Evolutionary conservation across 2,797 vertebrate genomes (phyloP).

Genomic region (Apogon hyalosoma): DNA sequence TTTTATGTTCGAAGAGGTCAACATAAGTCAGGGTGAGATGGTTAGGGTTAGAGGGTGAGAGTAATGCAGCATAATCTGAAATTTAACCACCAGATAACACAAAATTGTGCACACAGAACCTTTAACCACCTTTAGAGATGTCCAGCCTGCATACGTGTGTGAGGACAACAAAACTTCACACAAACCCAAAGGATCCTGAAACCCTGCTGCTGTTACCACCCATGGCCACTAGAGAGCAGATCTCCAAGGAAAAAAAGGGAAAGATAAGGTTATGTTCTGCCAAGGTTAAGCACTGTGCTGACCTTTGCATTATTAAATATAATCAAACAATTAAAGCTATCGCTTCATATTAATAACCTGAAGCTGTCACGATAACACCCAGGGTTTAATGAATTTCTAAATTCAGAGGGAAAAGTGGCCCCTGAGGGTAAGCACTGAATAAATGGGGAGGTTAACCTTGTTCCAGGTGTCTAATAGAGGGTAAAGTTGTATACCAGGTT

Average conservation of each 20-base stretch:
- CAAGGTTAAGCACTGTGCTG: conserved; percentile 63
- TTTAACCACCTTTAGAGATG: neutral
- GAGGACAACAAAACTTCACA: conserved; percentile 46
- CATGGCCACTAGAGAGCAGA: conserved; percentile 74
- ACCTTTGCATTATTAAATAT: conserved; percentile 70
- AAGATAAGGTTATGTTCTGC: conserved; percentile 4
- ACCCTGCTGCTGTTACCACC: conserved; percentile 14
- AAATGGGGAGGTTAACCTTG: conserved; percentile 58
- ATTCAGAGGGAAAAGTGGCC: conserved; percentile 49
- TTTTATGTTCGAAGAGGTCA: too few species aligned
- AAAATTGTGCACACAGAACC: too few species aligned
- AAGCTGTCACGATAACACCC: conserved; percentile 39
- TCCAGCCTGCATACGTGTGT: conserved; percentile 11
- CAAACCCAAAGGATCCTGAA: conserved; percentile 1
- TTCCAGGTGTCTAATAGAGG: conserved; percentile 46
- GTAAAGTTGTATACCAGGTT: conserved; percentile 34
- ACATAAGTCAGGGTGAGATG: too few species aligned
- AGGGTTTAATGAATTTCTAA: conserved; percentile 55
- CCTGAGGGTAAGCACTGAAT: conserved; percentile 50
- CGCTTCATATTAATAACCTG: conserved; percentile 51
- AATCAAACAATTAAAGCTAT: conserved; percentile 59
- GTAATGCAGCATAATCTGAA: too few species aligned
- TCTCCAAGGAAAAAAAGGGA: conserved; percentile 27
- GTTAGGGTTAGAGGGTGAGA: too few species aligned
- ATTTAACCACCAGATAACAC: too few species aligned